phyloP scores from a whole-genome alignment of 53 echinoderm and acorn worm species.

The Holothuria leucospilota region DNA sequence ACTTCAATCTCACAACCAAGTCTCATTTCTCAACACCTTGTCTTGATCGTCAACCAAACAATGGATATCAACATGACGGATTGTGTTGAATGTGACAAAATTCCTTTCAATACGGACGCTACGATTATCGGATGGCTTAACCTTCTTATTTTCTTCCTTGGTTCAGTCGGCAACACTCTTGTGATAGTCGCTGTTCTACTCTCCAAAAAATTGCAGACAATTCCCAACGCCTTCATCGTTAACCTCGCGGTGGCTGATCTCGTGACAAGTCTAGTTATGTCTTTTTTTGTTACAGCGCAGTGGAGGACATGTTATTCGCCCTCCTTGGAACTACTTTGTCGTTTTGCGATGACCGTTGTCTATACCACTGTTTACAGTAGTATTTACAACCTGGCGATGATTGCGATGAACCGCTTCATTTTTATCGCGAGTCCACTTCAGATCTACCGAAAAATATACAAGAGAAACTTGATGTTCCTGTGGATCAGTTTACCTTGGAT shows the following conservation, averaged over 20 bases:
- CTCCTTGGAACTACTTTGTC: conserved; percentile 52
- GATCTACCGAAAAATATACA: conserved; percentile 47
- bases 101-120: conserved; percentile 4
- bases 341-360: conserved; percentile 36
- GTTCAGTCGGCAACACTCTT: conserved; percentile 57
- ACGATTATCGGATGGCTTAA: conserved; percentile 1
- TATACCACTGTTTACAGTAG: conserved; percentile 59
- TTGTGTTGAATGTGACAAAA: not conserved
- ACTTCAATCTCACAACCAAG: no score
- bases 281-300: conserved; percentile 54
- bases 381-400: conserved; percentile 60
- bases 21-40: no score
- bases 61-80: no score
- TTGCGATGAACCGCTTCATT: conserved; percentile 67
- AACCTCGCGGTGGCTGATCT: conserved; percentile 68
- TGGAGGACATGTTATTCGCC: conserved; percentile 53
- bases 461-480: conserved; percentile 25
- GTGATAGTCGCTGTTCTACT: conserved; percentile 65
- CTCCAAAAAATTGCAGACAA: conserved; percentile 59
- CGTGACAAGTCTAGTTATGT: conserved; percentile 51
- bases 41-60: no score
- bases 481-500: conserved; percentile 62
- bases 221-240: conserved; percentile 77
- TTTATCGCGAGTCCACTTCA: conserved; percentile 50
- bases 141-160: conserved; percentile 7